A percentile compares a stretch with the other conserved stretches of the same genome.
phyloP scores from a whole-genome alignment of 2,888 invertebrate species.

The Meta bourneti region DNA sequence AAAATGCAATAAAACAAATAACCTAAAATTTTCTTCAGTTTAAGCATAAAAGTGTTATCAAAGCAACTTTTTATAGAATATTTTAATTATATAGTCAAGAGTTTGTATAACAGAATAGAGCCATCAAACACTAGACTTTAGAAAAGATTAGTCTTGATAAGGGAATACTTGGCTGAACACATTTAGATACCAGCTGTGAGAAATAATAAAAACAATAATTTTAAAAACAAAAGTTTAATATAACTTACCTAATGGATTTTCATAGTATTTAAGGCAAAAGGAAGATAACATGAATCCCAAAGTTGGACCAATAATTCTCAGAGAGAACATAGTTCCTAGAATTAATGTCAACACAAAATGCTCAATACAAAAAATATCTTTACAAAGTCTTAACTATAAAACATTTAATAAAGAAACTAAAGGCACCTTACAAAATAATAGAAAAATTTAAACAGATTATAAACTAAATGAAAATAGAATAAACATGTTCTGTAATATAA shows the following conservation, averaged over 20 bases:
- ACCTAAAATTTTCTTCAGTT: no score
- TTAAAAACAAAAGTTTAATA: not conserved
- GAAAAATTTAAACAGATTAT: not conserved
- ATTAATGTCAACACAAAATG: not conserved
- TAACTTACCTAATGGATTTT: conserved; percentile 77
- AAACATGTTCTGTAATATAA: no score
- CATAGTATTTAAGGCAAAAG: conserved; percentile 77
- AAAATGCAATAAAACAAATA: no score
- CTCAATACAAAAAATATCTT: not conserved
- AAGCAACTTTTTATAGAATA: no score
- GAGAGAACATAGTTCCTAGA: conserved; percentile 70
- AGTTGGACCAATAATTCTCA: conserved; percentile 78
- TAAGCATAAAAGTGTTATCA: no score
- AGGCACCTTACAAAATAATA: not conserved
- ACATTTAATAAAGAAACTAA: no score
- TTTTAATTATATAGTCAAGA: no score
- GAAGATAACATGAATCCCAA: conserved; percentile 78
- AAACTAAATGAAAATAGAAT: no score
- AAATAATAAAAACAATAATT: not conserved
- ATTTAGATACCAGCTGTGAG: not conserved
- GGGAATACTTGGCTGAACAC: no score
- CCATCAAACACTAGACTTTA: no score
- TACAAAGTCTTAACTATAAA: not conserved
- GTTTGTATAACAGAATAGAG: no score
- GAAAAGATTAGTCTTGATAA: no score